Evolutionary conservation across 2,113 vertebrate species (phyloP).

Genomic region (Picathartes gymnocephalus): DNA sequence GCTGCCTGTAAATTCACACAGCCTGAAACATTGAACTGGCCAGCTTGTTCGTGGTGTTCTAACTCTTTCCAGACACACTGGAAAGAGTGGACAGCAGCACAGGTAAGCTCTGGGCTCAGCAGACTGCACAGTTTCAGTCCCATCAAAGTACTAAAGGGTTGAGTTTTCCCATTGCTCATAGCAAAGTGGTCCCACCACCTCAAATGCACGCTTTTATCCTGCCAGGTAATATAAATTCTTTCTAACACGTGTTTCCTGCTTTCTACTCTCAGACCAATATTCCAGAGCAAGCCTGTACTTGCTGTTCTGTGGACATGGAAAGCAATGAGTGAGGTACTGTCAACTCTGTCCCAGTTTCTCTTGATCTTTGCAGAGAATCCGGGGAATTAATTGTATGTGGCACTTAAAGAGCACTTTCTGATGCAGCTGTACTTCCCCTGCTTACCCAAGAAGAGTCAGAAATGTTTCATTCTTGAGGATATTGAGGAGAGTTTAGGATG

Average conservation of each 20-base stretch:
- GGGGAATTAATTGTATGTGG: neutral
- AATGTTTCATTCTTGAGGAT: neutral
- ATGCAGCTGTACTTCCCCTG: neutral
- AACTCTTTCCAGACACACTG: neutral
- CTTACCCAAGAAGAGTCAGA: neutral
- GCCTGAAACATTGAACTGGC: neutral
- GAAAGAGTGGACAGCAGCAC: neutral
- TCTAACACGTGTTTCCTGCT: fast-evolving
- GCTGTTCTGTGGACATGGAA: neutral
- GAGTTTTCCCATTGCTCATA: neutral
- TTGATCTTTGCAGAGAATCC: neutral
- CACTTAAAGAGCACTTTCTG: slow-evolving; percentile 51
- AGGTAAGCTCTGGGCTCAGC: neutral
- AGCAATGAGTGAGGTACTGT: neutral
- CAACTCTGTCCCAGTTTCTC: neutral
- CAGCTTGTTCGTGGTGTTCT: neutral
- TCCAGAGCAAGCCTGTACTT: neutral
- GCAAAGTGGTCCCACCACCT: neutral
- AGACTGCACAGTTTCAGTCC: neutral
- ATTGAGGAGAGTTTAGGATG: neutral
- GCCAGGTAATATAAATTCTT: neutral
- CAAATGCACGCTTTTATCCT: neutral
- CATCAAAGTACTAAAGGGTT: neutral
- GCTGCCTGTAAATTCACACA: neutral
- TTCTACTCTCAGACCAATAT: neutral